Conservation (phyloP, 2,797 vertebrate species). For the Dallia pectoralis region DNA sequence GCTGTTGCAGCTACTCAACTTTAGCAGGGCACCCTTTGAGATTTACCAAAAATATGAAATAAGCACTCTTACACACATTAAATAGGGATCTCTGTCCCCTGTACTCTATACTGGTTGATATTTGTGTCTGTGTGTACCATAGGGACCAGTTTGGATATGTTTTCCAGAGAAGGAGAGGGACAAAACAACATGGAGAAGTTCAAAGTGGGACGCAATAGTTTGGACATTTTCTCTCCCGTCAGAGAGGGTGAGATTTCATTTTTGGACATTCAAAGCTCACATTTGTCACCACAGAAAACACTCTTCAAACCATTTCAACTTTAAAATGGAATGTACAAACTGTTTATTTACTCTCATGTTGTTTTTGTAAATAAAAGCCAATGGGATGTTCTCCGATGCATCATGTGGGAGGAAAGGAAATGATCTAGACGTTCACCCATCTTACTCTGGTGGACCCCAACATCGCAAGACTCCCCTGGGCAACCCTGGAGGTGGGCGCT, state of each 20-base stretch:
- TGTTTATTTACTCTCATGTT: conserved; percentile 11
- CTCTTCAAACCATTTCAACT: not conserved
- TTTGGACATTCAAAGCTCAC: not conserved
- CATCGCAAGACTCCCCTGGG: conserved; percentile 75
- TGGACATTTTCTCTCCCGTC: conserved; percentile 92
- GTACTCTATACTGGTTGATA: not conserved
- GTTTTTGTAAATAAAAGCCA: conserved; percentile 69
- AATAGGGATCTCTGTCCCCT: not conserved
- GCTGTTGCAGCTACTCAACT: not conserved
- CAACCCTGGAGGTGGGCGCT: conserved; percentile 57
- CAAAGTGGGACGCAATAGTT: conserved; percentile 79
- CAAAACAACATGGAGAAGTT: conserved; percentile 69
- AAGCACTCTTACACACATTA: not conserved
- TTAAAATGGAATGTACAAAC: not conserved
- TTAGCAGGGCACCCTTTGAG: not conserved
- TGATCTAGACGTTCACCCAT: conserved; percentile 78
- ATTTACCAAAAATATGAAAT: not conserved
- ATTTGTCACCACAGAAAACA: not conserved
- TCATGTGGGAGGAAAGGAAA: conserved; percentile 72
- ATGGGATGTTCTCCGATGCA: conserved; percentile 67
- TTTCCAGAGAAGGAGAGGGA: conserved; percentile 81
- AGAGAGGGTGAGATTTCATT: conserved; percentile 64
- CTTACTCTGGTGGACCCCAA: conserved; percentile 62
- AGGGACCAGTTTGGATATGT: conserved; percentile 64
- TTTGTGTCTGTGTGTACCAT: conserved; percentile 6